These are phyloP conservation scores for Ceyx margarethae DNA, from an alignment of 2,113 vertebrate species.

Conservation along the genomic window DNA sequence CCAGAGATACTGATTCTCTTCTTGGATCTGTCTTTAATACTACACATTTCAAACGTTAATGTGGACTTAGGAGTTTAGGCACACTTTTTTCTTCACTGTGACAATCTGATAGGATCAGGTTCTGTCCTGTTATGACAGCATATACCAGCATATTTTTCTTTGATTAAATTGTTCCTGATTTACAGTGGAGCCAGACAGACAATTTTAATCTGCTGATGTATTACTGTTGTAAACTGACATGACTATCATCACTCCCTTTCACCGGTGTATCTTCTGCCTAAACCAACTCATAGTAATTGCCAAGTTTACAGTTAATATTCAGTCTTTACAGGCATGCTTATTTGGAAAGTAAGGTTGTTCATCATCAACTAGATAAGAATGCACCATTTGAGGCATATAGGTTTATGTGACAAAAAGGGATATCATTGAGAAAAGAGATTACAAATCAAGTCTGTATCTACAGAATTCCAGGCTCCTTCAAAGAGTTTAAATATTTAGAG, in stretches of 20 bases:
- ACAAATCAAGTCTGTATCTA: not conserved
- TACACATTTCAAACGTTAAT: not conserved
- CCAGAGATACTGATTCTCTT: not conserved
- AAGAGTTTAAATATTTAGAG: conserved; percentile 7
- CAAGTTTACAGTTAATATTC: not conserved
- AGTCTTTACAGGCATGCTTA: not conserved
- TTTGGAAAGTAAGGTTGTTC: not conserved
- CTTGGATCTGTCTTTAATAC: not conserved
- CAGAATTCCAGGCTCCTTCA: not conserved
- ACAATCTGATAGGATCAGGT: not conserved
- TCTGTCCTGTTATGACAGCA: not conserved
- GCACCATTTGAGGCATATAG: not conserved
- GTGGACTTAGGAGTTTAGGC: not conserved
- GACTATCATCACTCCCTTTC: not conserved
- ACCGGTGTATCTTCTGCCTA: not conserved
- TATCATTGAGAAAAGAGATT: not conserved
- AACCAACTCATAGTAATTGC: not conserved
- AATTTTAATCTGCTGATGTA: not conserved
- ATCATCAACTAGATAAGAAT: not conserved
- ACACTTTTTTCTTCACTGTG: not conserved
- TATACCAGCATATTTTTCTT: not conserved
- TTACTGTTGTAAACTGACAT: not conserved
- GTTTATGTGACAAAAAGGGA: not conserved
- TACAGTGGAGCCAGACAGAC: not conserved
- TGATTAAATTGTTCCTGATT: not conserved